Evolutionary conservation across 2,888 invertebrate genomes (phyloP), one percentile per base, ranked within the genome.

Genomic region (Adelognathus sp.): DNA sequence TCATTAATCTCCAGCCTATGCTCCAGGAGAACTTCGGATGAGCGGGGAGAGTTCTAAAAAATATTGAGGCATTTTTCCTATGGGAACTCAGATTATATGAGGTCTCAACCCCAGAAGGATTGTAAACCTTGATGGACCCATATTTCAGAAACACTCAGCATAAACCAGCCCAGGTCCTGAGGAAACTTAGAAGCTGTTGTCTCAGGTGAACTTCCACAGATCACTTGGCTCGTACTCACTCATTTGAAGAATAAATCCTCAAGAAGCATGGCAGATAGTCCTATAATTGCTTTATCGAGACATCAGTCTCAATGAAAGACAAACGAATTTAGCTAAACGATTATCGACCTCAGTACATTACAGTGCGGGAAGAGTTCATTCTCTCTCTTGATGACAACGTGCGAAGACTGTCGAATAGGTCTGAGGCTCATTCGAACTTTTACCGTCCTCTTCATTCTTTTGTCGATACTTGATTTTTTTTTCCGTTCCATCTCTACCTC

Each of bases 341-440:
- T 71, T 66, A 76, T 76, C 71, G 63, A 33, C 16, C 58, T 41
- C 16, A n/a, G 39, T n/a, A n/a, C n/a, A 41, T 76, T 71, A 71
- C 31, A 44, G 58, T 5, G 24, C n/a, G 33, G 41, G 9, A 27
- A 63, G 24, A 52, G 9, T 11, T 27, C 29, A 29, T 29, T 14
- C 29, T 31, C 29, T 54, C 41, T 6, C 14, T n/a, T n/a, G 33
- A 27, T 44, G 61, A 61, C 21, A 63, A 31, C 9, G 63, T 61
- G 54, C 61, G 9, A 61, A 61, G 46, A n/a, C 24, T 41, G 6
- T 14, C 24, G 27, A 46, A 46, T n/a, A 7, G 18, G 39, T 46
- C 39, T 9, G 52, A 61, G 66, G 66, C 60, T 76, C 71, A 69
- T 61, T 76, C 44, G 60, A 76, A 76, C 76, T 66, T 76, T 66